Evolutionary conservation across 2,797 vertebrate species (phyloP), one percentile per base, ranked within the genome.

Genomic region (Neoniphon sammara): DNA sequence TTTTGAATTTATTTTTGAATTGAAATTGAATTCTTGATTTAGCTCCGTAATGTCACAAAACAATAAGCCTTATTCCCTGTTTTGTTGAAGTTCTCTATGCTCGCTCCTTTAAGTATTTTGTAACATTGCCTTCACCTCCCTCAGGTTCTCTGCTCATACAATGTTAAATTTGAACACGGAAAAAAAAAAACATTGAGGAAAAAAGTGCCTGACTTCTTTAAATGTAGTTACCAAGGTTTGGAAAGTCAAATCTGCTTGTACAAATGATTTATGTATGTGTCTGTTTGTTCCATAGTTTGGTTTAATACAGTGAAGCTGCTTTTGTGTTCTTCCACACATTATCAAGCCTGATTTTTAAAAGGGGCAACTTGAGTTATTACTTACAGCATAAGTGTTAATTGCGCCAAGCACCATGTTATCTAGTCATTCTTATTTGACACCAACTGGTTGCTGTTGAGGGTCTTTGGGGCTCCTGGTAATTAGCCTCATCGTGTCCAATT

Each of bases 401-500:
- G 64, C 71, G 56, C 34, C 25, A 50, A 75, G 60, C 50, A 31
- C 17, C 21, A 12, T 20, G 54, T 59, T 66, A 61, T 59, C 11
- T 44, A 62, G 62, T 62, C 18, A 23, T 60, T 73, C 60, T 54
- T 31, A 49, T 71, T 61, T 73, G 70, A 72, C 70, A 71, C 59
- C 20, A 49, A 18, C 20, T 14, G 23, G 7, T 53, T 7, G 20
- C 67, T 61, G 64, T 46, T 23, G 7, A 62, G 61, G 42, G 66
- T 80, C 74, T 82, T 61, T 66, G 42, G 65, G 68, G 61, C 47
- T 69, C 56, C 27, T 31, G 64, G 66, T 82, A 78, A 77, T 84
- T 52, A 70, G 61, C 65, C 44, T 82, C 64, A 77, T 82, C 73
- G 64, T 67, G 60, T 75, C 65, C 67, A 79, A 75, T 86, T 80